phyloP scores from a whole-genome alignment of 2,888 invertebrate genomes.

The Parapristionchus giblindavisi region DNA sequence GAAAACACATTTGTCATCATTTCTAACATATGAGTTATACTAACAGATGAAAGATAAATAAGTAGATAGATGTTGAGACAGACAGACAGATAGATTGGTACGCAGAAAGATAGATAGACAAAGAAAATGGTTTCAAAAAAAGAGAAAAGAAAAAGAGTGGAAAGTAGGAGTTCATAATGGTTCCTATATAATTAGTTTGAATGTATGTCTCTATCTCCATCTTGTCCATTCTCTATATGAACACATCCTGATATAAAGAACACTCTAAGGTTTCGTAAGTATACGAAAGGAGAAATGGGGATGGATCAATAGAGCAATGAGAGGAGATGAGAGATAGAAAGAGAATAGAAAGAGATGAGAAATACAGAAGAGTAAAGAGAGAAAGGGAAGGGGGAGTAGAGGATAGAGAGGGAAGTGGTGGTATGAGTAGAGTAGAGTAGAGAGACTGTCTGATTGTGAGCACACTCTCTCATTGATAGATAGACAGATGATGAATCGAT shows the following conservation, averaged over 20 bases:
- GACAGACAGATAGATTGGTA: too few species aligned
- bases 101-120: too few species aligned
- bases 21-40: too few species aligned
- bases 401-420: not conserved
- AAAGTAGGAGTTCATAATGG: not conserved
- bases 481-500: slow-evolving; percentile 26
- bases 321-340: slow-evolving; percentile 32
- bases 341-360: slow-evolving; percentile 17
- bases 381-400: not conserved
- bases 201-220: not conserved
- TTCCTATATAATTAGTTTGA: not conserved
- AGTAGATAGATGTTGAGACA: too few species aligned
- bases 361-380: not conserved
- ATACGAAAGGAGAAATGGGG: slow-evolving; percentile 31
- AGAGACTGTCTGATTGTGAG: too few species aligned
- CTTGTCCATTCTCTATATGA: not conserved
- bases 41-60: too few species aligned
- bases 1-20: too few species aligned
- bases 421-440: not conserved
- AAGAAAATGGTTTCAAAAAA: too few species aligned
- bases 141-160: slow-evolving; percentile 6
- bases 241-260: slow-evolving; percentile 13
- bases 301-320: slow-evolving; percentile 29
- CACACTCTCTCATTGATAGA: too few species aligned
- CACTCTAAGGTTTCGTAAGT: slow-evolving; percentile 31